Conservation (phyloP, 2,113 vertebrate genomes). For the Myotis davidii region DNA sequence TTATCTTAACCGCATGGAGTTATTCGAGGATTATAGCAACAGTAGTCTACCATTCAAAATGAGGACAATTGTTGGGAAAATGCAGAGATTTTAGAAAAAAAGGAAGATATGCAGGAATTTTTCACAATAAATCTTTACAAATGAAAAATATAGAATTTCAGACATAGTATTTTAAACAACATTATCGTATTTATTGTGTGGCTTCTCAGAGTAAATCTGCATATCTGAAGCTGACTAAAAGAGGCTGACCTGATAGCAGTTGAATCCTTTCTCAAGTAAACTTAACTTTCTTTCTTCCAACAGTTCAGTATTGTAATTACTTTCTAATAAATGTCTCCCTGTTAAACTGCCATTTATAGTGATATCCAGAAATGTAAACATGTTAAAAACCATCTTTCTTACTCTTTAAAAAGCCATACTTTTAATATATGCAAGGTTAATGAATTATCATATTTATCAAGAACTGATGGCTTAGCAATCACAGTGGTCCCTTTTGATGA, state of each 20-base stretch:
- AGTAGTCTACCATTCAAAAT: slow-evolving; percentile 74
- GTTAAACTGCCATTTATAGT: slow-evolving; percentile 47
- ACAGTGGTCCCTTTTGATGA: not conserved
- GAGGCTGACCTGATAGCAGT: slow-evolving; percentile 3
- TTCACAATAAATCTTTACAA: slow-evolving; percentile 67
- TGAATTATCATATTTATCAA: not conserved
- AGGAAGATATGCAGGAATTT: slow-evolving; percentile 75
- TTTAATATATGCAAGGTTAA: slow-evolving; percentile 46
- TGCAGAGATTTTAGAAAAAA: slow-evolving; percentile 55
- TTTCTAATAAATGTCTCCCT: slow-evolving; percentile 58
- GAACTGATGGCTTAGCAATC: slow-evolving; percentile 24
- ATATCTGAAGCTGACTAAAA: slow-evolving; percentile 54
- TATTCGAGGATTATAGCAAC: slow-evolving; percentile 75
- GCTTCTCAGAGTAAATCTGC: slow-evolving; percentile 57
- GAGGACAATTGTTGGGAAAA: slow-evolving; percentile 70
- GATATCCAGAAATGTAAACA: slow-evolving; percentile 17
- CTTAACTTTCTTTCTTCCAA: slow-evolving; percentile 34
- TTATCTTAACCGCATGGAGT: slow-evolving; percentile 75
- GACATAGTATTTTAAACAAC: slow-evolving; percentile 45
- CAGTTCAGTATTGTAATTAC: slow-evolving; percentile 36
- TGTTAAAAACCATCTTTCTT: slow-evolving; percentile 43
- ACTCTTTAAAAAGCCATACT: slow-evolving; percentile 28
- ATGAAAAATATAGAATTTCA: slow-evolving; percentile 34
- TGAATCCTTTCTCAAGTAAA: slow-evolving; percentile 59
- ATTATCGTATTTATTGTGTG: slow-evolving; percentile 33